Percentiles rank a stretch among this genome's conserved stretches.
These are phyloP conservation scores for Tuberolachnus salignus DNA, from an alignment of 2,888 invertebrate genomes.

Conservation along the genomic window DNA sequence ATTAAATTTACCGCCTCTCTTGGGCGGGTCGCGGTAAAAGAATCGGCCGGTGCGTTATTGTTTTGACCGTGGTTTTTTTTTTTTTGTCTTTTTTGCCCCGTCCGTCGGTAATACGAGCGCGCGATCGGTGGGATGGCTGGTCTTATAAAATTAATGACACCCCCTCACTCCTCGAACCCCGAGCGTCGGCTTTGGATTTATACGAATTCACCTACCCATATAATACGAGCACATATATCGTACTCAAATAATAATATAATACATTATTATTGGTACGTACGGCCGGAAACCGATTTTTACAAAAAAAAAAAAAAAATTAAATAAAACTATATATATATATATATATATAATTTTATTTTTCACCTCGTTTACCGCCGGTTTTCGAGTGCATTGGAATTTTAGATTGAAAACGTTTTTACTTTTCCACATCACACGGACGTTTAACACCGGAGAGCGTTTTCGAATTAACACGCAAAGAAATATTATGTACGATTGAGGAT, in stretches of 20 bases:
- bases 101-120: no score
- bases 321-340: neutral
- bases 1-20: no score
- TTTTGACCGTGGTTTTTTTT: no score
- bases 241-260: no score
- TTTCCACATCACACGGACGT: neutral
- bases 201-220: slow-evolving; percentile 16
- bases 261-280: no score
- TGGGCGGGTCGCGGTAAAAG: no score
- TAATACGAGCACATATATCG: neutral
- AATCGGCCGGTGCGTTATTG: no score
- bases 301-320: no score
- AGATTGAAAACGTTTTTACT: slow-evolving; percentile 43
- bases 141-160: slow-evolving; percentile 48
- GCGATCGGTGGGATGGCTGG: neutral
- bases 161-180: neutral
- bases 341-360: slow-evolving; percentile 6
- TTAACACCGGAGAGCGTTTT: neutral
- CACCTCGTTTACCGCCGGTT: slow-evolving; percentile 6
- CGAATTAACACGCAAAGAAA: slow-evolving; percentile 1
- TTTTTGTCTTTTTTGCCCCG: no score
- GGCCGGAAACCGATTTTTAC: slow-evolving; percentile 13
- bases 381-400: slow-evolving; percentile 35
- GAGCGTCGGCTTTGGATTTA: slow-evolving; percentile 17
- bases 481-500: neutral